Percentiles rank a stretch among this genome's conserved stretches.
Evolutionary conservation across 2,888 invertebrate species (phyloP).

Genomic region (Keiferia lycopersicella): DNA sequence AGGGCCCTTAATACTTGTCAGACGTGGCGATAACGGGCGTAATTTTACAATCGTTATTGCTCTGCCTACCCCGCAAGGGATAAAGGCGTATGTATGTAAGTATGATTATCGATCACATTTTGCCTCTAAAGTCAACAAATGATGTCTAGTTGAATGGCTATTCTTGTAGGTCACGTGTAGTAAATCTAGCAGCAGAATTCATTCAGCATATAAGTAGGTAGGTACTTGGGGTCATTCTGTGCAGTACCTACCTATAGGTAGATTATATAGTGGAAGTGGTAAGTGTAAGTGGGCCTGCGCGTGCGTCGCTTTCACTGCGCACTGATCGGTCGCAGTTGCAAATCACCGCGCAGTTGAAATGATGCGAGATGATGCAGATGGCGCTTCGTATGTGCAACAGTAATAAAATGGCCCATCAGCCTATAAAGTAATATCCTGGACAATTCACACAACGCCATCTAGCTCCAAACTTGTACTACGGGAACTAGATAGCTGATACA

Average conservation of each 20-base stretch:
- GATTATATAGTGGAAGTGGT: neutral
- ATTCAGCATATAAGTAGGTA: neutral
- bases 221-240: neutral
- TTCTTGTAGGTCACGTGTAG: neutral
- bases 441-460: too few species aligned
- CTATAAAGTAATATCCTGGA: too few species aligned
- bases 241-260: neutral
- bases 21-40: too few species aligned
- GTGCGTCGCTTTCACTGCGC: conserved; percentile 12
- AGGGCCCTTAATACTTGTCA: too few species aligned
- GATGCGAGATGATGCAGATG: too few species aligned
- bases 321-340: neutral
- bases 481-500: too few species aligned
- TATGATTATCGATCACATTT: neutral
- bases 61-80: too few species aligned
- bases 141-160: neutral
- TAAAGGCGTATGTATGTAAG: too few species aligned
- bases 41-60: too few species aligned
- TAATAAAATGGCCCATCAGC: too few species aligned
- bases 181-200: neutral
- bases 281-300: conserved; percentile 13
- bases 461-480: too few species aligned
- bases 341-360: neutral
- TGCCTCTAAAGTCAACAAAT: neutral
- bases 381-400: too few species aligned